These are phyloP conservation scores for Phymatocera aterrima DNA, from an alignment of 2,888 invertebrate genomes.

Conservation along the genomic window DNA sequence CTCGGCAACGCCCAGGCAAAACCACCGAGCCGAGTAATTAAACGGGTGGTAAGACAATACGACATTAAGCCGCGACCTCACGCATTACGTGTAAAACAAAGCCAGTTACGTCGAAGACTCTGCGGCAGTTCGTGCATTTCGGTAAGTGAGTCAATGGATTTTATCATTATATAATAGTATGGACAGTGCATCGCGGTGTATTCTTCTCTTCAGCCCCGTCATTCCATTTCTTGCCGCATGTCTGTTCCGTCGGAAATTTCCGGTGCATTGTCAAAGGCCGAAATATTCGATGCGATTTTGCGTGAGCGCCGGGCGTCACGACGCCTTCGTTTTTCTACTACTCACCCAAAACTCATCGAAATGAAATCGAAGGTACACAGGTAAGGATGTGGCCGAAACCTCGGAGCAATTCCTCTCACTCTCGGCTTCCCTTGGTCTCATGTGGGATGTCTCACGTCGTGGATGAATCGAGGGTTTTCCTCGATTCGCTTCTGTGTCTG, in stretches of 20 bases:
- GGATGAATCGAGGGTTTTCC: constrained; percentile 32
- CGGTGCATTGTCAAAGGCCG: neutral
- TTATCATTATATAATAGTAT: constrained; percentile 4
- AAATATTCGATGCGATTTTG: constrained; percentile 27
- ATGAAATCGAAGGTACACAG: constrained; percentile 32
- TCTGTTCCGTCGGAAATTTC: constrained; percentile 40
- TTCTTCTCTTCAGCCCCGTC: neutral
- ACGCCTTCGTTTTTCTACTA: neutral
- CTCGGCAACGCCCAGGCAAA: constrained; percentile 2
- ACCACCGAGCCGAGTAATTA: constrained; percentile 42
- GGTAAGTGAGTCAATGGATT: neutral
- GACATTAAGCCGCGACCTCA: constrained; percentile 15
- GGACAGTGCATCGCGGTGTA: neutral
- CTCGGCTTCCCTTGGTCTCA: neutral
- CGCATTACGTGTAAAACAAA: constrained; percentile 28
- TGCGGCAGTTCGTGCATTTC: neutral
- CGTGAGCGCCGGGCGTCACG: constrained; percentile 1
- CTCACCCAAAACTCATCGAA: constrained; percentile 1
- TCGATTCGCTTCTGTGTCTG: constrained; percentile 29
- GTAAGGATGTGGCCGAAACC: constrained; percentile 9
- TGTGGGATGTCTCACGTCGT: constrained; percentile 21
- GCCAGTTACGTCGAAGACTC: constrained; percentile 11
- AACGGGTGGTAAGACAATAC: constrained; percentile 40
- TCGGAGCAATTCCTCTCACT: constrained; percentile 25
- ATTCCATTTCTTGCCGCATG: neutral